Conservation (phyloP, 1,140 invertebrate genomes). For the Theocolax elegans region DNA sequence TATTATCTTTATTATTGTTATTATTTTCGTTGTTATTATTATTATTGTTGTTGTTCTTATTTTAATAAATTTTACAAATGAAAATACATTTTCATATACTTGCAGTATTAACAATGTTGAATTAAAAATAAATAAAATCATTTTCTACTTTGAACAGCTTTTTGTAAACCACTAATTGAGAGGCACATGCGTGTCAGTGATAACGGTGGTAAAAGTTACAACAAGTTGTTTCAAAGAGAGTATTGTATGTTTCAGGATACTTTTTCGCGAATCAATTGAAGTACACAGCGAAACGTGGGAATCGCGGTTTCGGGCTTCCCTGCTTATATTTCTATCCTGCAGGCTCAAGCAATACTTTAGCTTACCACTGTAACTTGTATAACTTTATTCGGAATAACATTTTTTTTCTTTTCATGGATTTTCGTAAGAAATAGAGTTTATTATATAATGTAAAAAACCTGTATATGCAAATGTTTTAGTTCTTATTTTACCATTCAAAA, state of each 20-base stretch:
- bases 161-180: not conserved
- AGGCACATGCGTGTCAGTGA: not conserved
- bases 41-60: too few relatives aligned
- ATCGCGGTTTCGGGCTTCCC: not conserved
- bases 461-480: too few relatives aligned
- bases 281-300: not conserved
- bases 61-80: too few relatives aligned
- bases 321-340: not conserved
- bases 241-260: not conserved
- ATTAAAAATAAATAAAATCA: not conserved
- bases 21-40: too few relatives aligned
- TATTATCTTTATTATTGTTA: too few relatives aligned
- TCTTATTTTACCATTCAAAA: too few relatives aligned
- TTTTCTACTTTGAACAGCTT: not conserved
- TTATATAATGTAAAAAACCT: too few relatives aligned
- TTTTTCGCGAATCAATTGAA: slow-evolving; percentile 14
- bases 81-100: too few relatives aligned
- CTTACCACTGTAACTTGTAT: not conserved
- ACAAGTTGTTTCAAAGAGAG: not conserved
- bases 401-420: too few relatives aligned
- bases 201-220: not conserved
- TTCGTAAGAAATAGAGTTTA: too few relatives aligned
- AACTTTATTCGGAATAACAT: too few relatives aligned
- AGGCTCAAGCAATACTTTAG: not conserved
- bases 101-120: too few relatives aligned